Base-by-base conservation (phyloP, 2,888 invertebrate genomes). In the Tiliacea citrago region DNA sequence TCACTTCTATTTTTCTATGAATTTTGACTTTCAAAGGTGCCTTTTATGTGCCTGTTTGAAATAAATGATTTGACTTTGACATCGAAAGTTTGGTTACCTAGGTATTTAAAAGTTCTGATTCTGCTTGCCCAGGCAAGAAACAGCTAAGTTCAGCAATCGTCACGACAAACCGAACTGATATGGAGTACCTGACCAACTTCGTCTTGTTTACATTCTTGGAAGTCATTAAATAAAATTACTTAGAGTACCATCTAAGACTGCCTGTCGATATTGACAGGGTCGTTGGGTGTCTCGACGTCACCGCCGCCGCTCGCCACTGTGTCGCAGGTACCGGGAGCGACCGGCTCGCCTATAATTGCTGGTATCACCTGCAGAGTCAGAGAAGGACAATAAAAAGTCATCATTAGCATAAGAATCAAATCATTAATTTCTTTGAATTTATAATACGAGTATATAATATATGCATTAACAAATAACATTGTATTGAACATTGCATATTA, bases 301-400 rank as follows among this genome's bases (percentile, higher is more conserved):
- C 85, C 87, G 21, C 84, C 87, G 35, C 73, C 85, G 42, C 68
- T 47, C 35, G 65, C 68, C 13, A 10, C 75, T 0, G 71, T n/a
- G 18, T 68, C 81, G 73, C 74, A 55, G 63, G 51, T 79, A 42
- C 79, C 55, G 45, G 86, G 61, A 1, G 87, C 29, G n/a, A 71
- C 77, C 4, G 85, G 83, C 67, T 92, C 93, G 12, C 93, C 94
- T 69, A 94, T 89, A 71, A 94, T 90, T 0, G 91, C 85, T 24
- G 93, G 94, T 42, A 94, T 93, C 70, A 94, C 92, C 93, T 93
- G 86, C 9, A 45, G 0, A 39, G 8, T 5, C 24, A 76, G 21
- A 42, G 1, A 6, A 47, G 3, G 7, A 35, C 21, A 18, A 51
- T 1, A 21, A n/a, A 18, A 45, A 35, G 8, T 24, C 6, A 9